Conservation (phyloP, 2,113 vertebrate genomes). For the Podiceps cristatus region DNA sequence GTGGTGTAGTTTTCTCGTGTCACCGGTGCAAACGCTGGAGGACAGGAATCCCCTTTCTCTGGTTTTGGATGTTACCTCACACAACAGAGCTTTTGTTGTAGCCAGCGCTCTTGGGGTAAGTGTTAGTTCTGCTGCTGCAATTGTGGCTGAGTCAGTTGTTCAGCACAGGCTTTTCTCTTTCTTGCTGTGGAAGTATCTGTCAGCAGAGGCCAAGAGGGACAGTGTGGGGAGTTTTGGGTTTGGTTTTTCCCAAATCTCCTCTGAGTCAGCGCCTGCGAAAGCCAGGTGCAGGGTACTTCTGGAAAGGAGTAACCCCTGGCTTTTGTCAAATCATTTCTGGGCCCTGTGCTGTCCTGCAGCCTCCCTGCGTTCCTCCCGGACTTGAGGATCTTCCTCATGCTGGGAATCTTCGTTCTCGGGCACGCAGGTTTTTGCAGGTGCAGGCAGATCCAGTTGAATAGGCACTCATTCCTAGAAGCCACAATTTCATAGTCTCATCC, state of each 20-base stretch:
- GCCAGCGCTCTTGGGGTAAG: not conserved
- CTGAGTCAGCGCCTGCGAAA: conserved; percentile 40
- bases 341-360: not conserved
- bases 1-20: not conserved
- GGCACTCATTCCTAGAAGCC: not conserved
- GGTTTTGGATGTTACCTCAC: not conserved
- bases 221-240: conserved; percentile 11
- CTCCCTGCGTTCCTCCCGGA: not conserved
- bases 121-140: not conserved
- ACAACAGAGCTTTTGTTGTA: not conserved
- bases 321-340: not conserved
- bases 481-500: not conserved
- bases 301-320: not conserved
- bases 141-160: not conserved
- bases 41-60: conserved; percentile 3
- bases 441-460: not conserved
- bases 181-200: not conserved
- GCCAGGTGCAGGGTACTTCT: conserved; percentile 38
- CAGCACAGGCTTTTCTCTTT: not conserved
- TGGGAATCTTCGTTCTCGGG: not conserved
- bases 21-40: not conserved
- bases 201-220: not conserved
- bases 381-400: not conserved
- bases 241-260: conserved; percentile 50
- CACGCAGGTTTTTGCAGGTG: not conserved